Conservation (phyloP, 2,113 vertebrate genomes). For the Microcebus ravelobensis region DNA sequence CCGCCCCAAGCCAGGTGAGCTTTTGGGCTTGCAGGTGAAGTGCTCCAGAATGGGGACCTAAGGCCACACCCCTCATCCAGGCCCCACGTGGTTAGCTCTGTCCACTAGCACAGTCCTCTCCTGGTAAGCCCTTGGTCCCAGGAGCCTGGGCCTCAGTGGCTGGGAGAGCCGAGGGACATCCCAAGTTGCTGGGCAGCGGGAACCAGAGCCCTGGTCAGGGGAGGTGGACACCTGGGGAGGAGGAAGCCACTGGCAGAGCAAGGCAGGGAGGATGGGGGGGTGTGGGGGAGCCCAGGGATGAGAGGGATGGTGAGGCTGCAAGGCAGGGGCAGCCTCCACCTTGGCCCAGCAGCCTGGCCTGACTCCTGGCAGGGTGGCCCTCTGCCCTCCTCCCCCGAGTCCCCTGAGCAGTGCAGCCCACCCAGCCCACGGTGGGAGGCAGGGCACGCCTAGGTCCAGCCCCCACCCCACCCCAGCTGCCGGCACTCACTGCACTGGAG, state of each 20-base stretch:
- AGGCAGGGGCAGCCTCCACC: not conserved
- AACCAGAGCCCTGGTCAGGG: not conserved
- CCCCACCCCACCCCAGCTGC: not conserved
- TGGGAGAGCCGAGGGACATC: not conserved
- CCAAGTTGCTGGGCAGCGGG: not conserved
- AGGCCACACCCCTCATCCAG: not conserved
- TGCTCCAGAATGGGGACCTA: not conserved
- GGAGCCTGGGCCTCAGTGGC: not conserved
- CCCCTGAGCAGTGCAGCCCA: not conserved
- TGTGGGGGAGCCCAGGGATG: fast-evolving
- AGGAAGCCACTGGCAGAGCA: fast-evolving
- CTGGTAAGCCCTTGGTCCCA: not conserved
- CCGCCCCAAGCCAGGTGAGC: not conserved
- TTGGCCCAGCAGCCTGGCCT: not conserved
- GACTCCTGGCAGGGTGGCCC: not conserved
- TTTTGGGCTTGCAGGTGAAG: fast-evolving
- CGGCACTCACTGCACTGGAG: not conserved
- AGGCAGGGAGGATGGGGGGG: fast-evolving
- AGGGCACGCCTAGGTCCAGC: not conserved
- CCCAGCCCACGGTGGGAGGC: not conserved
- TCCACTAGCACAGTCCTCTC: not conserved
- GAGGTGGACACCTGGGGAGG: not conserved
- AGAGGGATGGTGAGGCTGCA: not conserved
- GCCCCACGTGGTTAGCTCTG: not conserved
- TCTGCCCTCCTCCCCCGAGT: not conserved